Percentiles rank a stretch among this genome's conserved stretches.
Evolutionary conservation across 2,113 vertebrate genomes (phyloP).

Genomic region (Rissa tridactyla): DNA sequence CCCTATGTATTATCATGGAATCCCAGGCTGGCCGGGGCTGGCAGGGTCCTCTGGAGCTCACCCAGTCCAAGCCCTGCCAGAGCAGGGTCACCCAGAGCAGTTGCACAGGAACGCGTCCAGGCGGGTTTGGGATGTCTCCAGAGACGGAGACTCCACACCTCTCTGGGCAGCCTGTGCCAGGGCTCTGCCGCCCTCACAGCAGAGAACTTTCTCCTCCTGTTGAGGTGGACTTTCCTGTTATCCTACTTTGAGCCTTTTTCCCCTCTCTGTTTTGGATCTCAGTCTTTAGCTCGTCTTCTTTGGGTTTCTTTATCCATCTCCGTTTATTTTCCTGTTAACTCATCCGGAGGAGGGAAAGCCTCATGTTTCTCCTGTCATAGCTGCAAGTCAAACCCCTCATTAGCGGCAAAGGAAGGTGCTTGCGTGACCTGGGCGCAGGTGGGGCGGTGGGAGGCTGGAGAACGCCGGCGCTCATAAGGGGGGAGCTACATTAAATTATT

Average conservation of each 20-base stretch:
- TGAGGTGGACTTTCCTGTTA: not conserved
- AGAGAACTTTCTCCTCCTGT: not conserved
- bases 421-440: rapidly evolving
- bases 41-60: not conserved
- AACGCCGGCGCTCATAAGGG: rapidly evolving
- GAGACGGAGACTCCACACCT: not conserved
- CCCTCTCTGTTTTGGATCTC: rapidly evolving
- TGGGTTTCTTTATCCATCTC: not conserved
- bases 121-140: not conserved
- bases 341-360: not conserved
- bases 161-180: not conserved
- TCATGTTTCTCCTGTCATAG: rapidly evolving
- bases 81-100: not conserved
- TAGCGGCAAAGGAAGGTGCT: not conserved
- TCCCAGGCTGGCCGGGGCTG: not conserved
- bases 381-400: not conserved
- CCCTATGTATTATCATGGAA: rapidly evolving
- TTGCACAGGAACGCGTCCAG: not conserved
- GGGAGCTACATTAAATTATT: not conserved
- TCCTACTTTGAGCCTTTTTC: not conserved
- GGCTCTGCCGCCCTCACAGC: not conserved
- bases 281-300: rapidly evolving
- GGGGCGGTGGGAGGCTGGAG: not conserved
- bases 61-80: not conserved
- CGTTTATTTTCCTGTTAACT: not conserved